Base-by-base conservation (phyloP, 1,140 invertebrate genomes). In the Linepithema humile region DNA sequence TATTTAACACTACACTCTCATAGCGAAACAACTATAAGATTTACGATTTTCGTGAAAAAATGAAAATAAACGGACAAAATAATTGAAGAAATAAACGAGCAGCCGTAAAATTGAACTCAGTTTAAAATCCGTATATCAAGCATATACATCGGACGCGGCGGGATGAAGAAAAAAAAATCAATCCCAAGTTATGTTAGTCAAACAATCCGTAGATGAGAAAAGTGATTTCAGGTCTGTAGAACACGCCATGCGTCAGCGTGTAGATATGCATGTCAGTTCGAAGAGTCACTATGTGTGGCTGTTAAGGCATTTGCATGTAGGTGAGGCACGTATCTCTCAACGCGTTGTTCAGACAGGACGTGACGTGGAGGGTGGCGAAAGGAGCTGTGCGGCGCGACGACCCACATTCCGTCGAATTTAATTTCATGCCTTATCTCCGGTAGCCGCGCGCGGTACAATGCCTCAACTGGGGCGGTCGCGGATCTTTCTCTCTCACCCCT, bases 341-440 rank as follows among this genome's bases (percentile, higher is more conserved):
- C 67, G 67, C 48, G 73, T 77, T 74, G 62, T 70, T 48, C 48
- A 55, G 64, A 1, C 75, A 69, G 85, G 57, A 83, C 70, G 73
- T 86, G 70, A 74, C 85, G 67, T 60, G 65, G 77, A 70, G 69
- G 59, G 26, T 55, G 43, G 74, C 85, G 60, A 73, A 84, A 85
- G 83, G 75, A 87, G 82, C 59, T 48, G 74, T 55, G 20, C 45
- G 60, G 83, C 86, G 74, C 85, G 86, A 89, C 89, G 91, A 91
- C 90, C 91, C 89, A 92, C 89, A 91, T 92, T 91, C 88, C 88
- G 75, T 89, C 88, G 88, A 92, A 92, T 92, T 92, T 92, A 92
- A 92, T 92, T 92, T 91, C 91, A 92, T 92, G 91, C 91, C 91
- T 92, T 92, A 92, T 92, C 91, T 90, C 88, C 83, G 85, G 90